phyloP scores from a whole-genome alignment of 2,888 invertebrate species.

The Cephus pygmeus region DNA sequence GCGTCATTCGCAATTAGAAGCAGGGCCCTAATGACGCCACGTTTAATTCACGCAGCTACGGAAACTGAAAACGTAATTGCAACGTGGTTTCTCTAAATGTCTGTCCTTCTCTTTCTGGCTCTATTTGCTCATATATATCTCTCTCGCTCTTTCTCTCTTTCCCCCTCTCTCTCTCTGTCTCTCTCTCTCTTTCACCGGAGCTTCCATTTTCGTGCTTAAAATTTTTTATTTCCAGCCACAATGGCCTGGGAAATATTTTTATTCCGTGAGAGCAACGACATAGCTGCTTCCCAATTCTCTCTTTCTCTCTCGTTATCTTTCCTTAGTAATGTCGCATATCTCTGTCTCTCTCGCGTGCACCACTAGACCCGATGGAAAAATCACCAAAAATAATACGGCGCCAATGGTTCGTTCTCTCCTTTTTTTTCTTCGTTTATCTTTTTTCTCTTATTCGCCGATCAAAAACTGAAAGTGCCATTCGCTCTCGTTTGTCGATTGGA shows the following conservation, averaged over 20 bases:
- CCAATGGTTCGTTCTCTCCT: slow-evolving; percentile 7
- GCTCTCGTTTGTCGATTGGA: slow-evolving; percentile 10
- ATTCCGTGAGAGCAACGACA: too few relatives aligned
- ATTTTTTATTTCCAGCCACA: too few relatives aligned
- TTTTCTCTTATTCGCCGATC: slow-evolving; percentile 28
- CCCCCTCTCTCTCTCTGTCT: too few relatives aligned
- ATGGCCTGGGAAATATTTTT: too few relatives aligned
- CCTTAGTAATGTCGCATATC: too few relatives aligned
- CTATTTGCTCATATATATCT: not conserved
- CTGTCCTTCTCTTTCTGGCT: not conserved
- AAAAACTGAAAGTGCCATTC: slow-evolving; percentile 43
- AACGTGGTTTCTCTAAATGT: not conserved
- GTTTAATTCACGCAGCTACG: not conserved
- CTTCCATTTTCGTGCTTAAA: too few relatives aligned
- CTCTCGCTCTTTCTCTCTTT: too few relatives aligned
- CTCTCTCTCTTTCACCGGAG: too few relatives aligned
- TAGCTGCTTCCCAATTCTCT: too few relatives aligned
- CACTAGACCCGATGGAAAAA: not conserved
- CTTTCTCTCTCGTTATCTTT: too few relatives aligned
- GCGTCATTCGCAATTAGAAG: not conserved
- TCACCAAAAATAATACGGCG: slow-evolving; percentile 32
- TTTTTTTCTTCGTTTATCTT: slow-evolving; percentile 26
- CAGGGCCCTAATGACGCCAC: not conserved
- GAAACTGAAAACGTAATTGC: not conserved
- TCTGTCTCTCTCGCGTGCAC: too few relatives aligned